phyloP scores from a whole-genome alignment of 2,113 vertebrate genomes.

The Oncorhynchus keta region DNA sequence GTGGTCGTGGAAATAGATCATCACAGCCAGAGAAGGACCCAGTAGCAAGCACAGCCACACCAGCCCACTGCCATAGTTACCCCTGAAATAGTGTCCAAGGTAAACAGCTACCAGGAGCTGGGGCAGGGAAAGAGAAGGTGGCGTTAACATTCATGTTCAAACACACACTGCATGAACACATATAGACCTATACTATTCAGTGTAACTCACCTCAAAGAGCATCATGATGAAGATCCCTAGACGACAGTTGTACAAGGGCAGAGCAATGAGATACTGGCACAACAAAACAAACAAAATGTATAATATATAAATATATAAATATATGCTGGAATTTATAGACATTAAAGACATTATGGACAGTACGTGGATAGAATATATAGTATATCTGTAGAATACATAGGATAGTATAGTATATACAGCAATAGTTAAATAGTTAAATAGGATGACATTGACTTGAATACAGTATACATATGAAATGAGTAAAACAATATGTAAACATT shows the following conservation, averaged over 20 bases:
- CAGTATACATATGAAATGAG: too few relatives aligned
- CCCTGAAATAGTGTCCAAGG: conserved; percentile 43
- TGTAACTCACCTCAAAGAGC: conserved; percentile 58
- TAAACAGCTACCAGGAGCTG: conserved; percentile 46
- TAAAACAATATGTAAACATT: too few relatives aligned
- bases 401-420: too few relatives aligned
- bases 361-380: too few relatives aligned
- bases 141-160: conserved; percentile 1
- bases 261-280: conserved; percentile 51
- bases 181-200: not conserved
- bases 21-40: conserved; percentile 37
- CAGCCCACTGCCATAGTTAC: conserved; percentile 48
- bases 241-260: conserved; percentile 54
- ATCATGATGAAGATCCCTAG: conserved; percentile 58
- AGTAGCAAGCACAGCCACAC: conserved; percentile 53
- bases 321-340: too few relatives aligned
- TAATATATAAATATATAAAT: too few relatives aligned
- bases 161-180: not conserved
- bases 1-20: conserved; percentile 55
- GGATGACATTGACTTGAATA: too few relatives aligned
- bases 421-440: too few relatives aligned
- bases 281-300: not conserved
- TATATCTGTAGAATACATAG: too few relatives aligned
- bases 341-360: too few relatives aligned
- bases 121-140: conserved; percentile 17